These are phyloP conservation scores for Dexiosoma caninum DNA, from an alignment of 2,888 invertebrate species.

Conservation along the genomic window DNA sequence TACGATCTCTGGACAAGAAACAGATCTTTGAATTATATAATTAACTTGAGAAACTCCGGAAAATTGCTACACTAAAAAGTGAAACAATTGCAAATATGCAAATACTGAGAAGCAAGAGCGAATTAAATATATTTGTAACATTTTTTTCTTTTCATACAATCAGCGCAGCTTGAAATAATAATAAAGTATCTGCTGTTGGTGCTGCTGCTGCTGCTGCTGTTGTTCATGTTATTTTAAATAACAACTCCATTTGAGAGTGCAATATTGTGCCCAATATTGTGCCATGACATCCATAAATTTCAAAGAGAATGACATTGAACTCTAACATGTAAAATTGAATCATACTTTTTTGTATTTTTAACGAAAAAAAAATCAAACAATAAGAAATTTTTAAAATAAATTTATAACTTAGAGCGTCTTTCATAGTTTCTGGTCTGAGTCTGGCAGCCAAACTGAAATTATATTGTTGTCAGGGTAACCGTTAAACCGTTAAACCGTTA, in stretches of 20 bases:
- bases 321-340: constrained; percentile 34
- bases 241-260: constrained; percentile 59
- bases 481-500: too few species aligned
- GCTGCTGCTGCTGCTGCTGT: too few species aligned
- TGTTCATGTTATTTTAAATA: constrained; percentile 23
- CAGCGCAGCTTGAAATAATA: too few species aligned
- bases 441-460: neutral
- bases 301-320: constrained; percentile 58
- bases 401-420: neutral
- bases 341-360: neutral
- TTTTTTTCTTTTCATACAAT: neutral
- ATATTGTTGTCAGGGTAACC: neutral
- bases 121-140: constrained; percentile 49
- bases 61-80: constrained; percentile 18
- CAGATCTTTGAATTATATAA: constrained; percentile 32
- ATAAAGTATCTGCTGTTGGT: neutral
- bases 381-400: constrained; percentile 4
- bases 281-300: constrained; percentile 61
- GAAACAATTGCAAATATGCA: neutral
- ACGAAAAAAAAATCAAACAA: neutral
- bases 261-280: constrained; percentile 41
- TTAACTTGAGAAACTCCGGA: constrained; percentile 21
- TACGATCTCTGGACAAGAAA: constrained; percentile 17
- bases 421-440: neutral
- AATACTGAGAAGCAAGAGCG: neutral